Percentiles rank a stretch among this genome's conserved stretches.
phyloP scores from a whole-genome alignment of 2,888 invertebrate genomes.

The Miltochrista miniata region DNA sequence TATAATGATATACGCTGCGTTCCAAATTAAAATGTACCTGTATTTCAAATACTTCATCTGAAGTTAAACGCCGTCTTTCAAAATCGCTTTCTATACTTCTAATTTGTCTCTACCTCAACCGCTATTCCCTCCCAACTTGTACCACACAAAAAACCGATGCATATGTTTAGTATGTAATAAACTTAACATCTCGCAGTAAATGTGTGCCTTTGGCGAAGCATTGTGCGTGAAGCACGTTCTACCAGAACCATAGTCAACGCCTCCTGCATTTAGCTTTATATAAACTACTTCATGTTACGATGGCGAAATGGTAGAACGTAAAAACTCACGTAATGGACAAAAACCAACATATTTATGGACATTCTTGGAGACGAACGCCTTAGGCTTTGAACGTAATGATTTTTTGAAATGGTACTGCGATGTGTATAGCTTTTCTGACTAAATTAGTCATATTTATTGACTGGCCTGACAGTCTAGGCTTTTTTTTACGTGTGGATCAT shows the following conservation, averaged over 20 bases:
- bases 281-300: slow-evolving; percentile 52
- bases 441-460: not conserved
- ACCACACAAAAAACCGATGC: slow-evolving; percentile 24
- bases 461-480: too few relatives aligned
- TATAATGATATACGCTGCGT: too few relatives aligned
- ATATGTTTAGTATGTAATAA: slow-evolving; percentile 61
- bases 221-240: slow-evolving; percentile 48
- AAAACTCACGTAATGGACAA: slow-evolving; percentile 24
- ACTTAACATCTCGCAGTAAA: slow-evolving; percentile 61
- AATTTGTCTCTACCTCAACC: not conserved
- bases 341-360: slow-evolving; percentile 24
- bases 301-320: slow-evolving; percentile 30
- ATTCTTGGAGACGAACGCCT: slow-evolving; percentile 10
- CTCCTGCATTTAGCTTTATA: slow-evolving; percentile 44
- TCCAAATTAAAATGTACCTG: too few relatives aligned
- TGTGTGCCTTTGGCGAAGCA: slow-evolving; percentile 52
- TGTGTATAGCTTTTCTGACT: not conserved
- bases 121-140: slow-evolving; percentile 1
- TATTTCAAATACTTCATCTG: too few relatives aligned
- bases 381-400: not conserved
- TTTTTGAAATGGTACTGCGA: slow-evolving; percentile 1
- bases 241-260: slow-evolving; percentile 32
- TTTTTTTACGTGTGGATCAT: too few relatives aligned
- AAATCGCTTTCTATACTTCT: too few relatives aligned
- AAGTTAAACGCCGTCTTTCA: too few relatives aligned